Evolutionary conservation across 2,113 vertebrate species (phyloP).

Genomic region (Sebastes schlegelii): DNA sequence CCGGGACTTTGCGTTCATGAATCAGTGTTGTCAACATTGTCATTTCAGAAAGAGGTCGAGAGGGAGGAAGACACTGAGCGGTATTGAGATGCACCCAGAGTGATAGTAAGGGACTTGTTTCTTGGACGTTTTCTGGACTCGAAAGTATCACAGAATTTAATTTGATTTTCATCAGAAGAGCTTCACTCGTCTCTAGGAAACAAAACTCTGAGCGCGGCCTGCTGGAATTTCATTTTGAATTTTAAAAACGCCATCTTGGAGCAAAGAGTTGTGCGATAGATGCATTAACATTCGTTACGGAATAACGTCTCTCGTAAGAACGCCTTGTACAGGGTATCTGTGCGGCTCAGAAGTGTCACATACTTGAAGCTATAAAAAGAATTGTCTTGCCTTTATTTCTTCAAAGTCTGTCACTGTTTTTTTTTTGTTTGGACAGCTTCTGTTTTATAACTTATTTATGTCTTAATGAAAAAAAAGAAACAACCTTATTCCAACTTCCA

Average conservation of each 20-base stretch:
- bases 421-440: slow-evolving; percentile 80
- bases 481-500: slow-evolving; percentile 93
- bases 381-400: slow-evolving; percentile 89
- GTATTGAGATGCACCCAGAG: slow-evolving; percentile 30
- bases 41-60: slow-evolving; percentile 39
- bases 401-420: slow-evolving; percentile 77
- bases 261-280: slow-evolving; percentile 19
- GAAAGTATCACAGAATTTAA: slow-evolving; percentile 29
- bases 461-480: slow-evolving; percentile 81
- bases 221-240: slow-evolving; percentile 55
- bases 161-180: slow-evolving; percentile 37
- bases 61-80: slow-evolving; percentile 6
- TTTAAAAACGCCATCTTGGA: slow-evolving; percentile 51
- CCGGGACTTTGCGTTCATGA: slow-evolving; percentile 41
- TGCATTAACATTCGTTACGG: slow-evolving; percentile 1
- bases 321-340: slow-evolving; percentile 55
- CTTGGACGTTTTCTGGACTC: slow-evolving; percentile 43
- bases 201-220: slow-evolving; percentile 25
- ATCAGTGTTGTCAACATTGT: slow-evolving; percentile 56
- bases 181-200: slow-evolving; percentile 23
- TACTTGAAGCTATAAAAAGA: slow-evolving; percentile 92
- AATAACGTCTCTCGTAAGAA: slow-evolving; percentile 43
- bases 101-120: slow-evolving; percentile 25
- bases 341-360: slow-evolving; percentile 79
- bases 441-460: slow-evolving; percentile 87